These are phyloP conservation scores for Protomyctophum bolini DNA, from an alignment of 2,113 vertebrate species.

Conservation along the genomic window DNA sequence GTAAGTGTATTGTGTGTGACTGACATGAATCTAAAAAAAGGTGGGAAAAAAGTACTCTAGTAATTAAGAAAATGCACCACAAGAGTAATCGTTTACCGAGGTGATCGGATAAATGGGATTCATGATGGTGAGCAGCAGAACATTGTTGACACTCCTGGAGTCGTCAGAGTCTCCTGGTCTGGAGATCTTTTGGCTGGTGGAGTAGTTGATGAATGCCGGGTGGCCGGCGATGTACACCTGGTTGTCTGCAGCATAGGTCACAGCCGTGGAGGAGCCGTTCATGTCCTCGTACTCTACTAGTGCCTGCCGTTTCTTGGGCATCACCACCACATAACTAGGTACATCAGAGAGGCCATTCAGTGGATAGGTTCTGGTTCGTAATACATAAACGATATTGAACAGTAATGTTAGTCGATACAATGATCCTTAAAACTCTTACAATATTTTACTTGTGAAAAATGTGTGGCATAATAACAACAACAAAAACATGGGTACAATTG, in stretches of 20 bases:
- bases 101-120: slow-evolving; percentile 94
- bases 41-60: neutral
- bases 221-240: slow-evolving; percentile 95
- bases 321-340: slow-evolving; percentile 93
- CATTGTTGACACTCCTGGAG: slow-evolving; percentile 91
- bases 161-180: slow-evolving; percentile 89
- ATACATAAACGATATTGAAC: no score
- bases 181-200: slow-evolving; percentile 98
- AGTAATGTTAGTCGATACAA: no score
- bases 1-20: no score
- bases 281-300: slow-evolving; percentile 96
- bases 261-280: slow-evolving; percentile 90
- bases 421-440: no score
- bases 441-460: no score
- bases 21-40: neutral
- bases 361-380: no score
- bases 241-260: slow-evolving; percentile 95
- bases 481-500: no score
- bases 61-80: neutral
- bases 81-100: slow-evolving; percentile 72
- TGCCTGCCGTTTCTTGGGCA: slow-evolving; percentile 96
- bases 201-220: slow-evolving; percentile 95
- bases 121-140: slow-evolving; percentile 94
- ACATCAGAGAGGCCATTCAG: neutral
- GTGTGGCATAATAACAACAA: no score